phyloP scores from a whole-genome alignment of 2,888 invertebrate species.

The Caenorhabditis sp. region DNA sequence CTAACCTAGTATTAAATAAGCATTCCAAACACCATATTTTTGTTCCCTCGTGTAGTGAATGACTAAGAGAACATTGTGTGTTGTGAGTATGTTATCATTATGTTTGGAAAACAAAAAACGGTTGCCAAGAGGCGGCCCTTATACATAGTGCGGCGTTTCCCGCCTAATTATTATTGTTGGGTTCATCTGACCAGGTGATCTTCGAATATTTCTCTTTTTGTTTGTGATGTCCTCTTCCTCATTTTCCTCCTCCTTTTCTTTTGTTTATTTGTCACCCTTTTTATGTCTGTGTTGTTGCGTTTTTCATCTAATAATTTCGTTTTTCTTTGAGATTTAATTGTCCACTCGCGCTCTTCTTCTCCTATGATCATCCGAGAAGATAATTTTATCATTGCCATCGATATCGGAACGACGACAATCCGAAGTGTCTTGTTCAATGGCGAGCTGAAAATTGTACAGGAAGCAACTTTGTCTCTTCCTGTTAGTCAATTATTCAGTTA shows the following conservation, averaged over 20 bases:
- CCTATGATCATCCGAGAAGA: neutral
- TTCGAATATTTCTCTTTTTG: neutral
- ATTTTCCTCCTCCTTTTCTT: constrained; percentile 6
- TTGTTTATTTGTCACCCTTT: neutral
- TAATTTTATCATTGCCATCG: constrained; percentile 47
- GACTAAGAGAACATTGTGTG: neutral
- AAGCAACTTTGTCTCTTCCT: too few relatives aligned
- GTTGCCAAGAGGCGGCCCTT: neutral
- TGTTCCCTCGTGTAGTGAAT: too few relatives aligned
- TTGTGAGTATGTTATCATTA: neutral
- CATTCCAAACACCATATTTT: too few relatives aligned
- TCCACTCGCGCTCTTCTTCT: neutral
- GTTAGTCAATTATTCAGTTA: too few relatives aligned
- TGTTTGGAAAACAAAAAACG: neutral
- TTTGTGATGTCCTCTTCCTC: neutral
- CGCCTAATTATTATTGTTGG: constrained; percentile 2
- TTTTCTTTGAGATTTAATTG: neutral
- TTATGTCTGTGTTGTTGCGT: neutral
- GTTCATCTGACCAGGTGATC: constrained; percentile 9
- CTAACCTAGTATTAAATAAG: too few relatives aligned
- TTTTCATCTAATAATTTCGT: neutral
- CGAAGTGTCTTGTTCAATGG: constrained; percentile 62
- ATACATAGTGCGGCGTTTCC: neutral
- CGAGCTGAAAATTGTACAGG: too few relatives aligned
- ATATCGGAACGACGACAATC: constrained; percentile 66